Evolutionary conservation across 2,797 vertebrate species (phyloP).

Genomic region (Sebastes matsubarae): DNA sequence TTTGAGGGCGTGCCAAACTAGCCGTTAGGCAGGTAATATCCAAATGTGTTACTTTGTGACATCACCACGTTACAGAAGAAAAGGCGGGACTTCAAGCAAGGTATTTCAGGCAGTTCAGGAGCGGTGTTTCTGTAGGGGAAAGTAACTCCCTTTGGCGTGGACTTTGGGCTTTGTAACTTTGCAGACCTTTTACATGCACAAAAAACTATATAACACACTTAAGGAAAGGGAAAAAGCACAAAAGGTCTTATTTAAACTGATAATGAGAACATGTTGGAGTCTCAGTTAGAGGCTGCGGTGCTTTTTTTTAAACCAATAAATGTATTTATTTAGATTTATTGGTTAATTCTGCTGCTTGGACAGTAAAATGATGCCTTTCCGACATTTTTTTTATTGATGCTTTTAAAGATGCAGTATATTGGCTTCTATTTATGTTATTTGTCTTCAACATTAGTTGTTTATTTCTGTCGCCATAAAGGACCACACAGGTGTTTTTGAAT

Average conservation of each 20-base stretch:
- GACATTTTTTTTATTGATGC: neutral
- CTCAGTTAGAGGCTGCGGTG: neutral
- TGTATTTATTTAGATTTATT: neutral
- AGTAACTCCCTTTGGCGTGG: too few species aligned
- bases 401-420: too few species aligned
- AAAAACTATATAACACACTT: too few species aligned
- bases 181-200: too few species aligned
- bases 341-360: neutral
- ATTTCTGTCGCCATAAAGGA: neutral
- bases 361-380: neutral
- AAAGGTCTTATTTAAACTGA: accelerated
- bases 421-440: neutral
- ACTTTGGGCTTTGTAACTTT: too few species aligned
- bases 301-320: neutral
- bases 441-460: neutral
- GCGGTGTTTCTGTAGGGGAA: too few species aligned
- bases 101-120: too few species aligned
- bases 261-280: neutral
- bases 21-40: too few species aligned
- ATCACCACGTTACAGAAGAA: too few species aligned
- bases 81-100: accelerated
- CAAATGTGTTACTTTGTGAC: too few species aligned
- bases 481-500: neutral
- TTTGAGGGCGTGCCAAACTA: too few species aligned
- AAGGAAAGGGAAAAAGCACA: too few species aligned